phyloP scores from a whole-genome alignment of 2,113 vertebrate genomes.

The Lota lota region DNA sequence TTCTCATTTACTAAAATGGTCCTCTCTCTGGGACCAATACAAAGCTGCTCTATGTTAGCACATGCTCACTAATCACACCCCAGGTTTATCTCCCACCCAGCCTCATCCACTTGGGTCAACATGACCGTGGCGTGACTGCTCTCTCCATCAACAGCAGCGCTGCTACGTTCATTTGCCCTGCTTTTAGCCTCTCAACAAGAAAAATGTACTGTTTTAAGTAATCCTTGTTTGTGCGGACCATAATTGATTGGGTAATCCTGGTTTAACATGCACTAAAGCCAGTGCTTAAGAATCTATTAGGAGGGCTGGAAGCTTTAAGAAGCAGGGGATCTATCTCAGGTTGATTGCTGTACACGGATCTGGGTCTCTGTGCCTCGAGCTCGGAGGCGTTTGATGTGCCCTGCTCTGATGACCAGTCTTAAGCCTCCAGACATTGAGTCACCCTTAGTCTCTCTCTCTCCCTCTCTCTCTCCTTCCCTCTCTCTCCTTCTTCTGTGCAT shows the following conservation, averaged over 20 bases:
- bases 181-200: conserved; percentile 76
- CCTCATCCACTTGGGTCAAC: conserved; percentile 38
- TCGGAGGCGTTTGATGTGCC: conserved; percentile 39
- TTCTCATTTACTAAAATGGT: no score
- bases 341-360: conserved; percentile 48
- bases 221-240: conserved; percentile 82
- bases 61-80: conserved; percentile 22
- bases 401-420: conserved; percentile 24
- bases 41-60: conserved; percentile 9
- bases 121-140: conserved; percentile 44
- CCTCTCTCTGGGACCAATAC: not conserved
- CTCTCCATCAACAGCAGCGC: conserved; percentile 49
- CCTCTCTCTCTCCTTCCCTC: conserved; percentile 16
- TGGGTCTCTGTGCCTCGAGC: conserved; percentile 46
- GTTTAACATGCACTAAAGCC: conserved; percentile 85
- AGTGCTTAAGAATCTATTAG: conserved; percentile 84
- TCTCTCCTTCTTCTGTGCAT: conserved; percentile 4
- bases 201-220: conserved; percentile 85
- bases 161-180: conserved; percentile 63
- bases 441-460: not conserved
- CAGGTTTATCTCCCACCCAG: conserved; percentile 26
- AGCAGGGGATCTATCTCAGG: conserved; percentile 69
- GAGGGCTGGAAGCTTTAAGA: conserved; percentile 77
- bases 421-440: conserved; percentile 2
- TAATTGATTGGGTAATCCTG: conserved; percentile 86